Evolutionary conservation across 2,797 vertebrate genomes (phyloP).

Genomic region (Parotocinclus haroldoi): DNA sequence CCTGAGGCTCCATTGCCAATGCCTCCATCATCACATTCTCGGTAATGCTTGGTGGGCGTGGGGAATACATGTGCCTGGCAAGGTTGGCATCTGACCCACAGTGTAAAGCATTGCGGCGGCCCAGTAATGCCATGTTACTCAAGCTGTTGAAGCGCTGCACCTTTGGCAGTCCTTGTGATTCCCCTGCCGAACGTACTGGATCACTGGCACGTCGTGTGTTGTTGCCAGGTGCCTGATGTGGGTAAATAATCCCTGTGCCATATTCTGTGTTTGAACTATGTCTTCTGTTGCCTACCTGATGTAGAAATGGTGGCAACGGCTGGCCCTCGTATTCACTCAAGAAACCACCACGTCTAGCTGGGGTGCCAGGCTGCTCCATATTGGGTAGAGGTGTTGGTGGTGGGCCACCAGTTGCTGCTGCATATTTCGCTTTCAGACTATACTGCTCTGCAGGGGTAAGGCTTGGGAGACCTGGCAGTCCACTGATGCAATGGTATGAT

Average conservation of each 20-base stretch:
- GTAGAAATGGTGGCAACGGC: constrained; percentile 65
- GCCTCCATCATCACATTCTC: constrained; percentile 91
- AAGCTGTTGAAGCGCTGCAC: constrained; percentile 73
- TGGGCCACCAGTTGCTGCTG: constrained; percentile 82
- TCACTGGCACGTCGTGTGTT: constrained; percentile 72
- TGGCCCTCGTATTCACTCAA: constrained; percentile 70
- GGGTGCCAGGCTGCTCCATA: constrained; percentile 68
- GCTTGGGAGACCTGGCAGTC: constrained; percentile 76
- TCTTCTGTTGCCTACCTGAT: constrained; percentile 68
- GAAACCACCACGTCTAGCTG: constrained; percentile 58
- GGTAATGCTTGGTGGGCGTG: constrained; percentile 86
- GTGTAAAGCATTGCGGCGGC: constrained; percentile 70
- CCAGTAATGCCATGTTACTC: constrained; percentile 71
- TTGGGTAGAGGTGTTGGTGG: constrained; percentile 81
- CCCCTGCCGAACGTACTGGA: constrained; percentile 61
- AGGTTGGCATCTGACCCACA: constrained; percentile 76
- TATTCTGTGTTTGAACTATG: constrained; percentile 81
- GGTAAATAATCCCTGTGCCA: constrained; percentile 72
- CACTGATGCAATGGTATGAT: constrained; percentile 61
- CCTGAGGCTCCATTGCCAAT: constrained; percentile 68
- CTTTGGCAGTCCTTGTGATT: constrained; percentile 74
- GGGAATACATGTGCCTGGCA: constrained; percentile 81
- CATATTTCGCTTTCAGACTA: constrained; percentile 87
- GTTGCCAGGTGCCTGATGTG: constrained; percentile 73
- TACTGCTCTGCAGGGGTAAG: constrained; percentile 89